Evolutionary conservation across 2,113 vertebrate species (phyloP).

Genomic region (Danionella cerebrum): DNA sequence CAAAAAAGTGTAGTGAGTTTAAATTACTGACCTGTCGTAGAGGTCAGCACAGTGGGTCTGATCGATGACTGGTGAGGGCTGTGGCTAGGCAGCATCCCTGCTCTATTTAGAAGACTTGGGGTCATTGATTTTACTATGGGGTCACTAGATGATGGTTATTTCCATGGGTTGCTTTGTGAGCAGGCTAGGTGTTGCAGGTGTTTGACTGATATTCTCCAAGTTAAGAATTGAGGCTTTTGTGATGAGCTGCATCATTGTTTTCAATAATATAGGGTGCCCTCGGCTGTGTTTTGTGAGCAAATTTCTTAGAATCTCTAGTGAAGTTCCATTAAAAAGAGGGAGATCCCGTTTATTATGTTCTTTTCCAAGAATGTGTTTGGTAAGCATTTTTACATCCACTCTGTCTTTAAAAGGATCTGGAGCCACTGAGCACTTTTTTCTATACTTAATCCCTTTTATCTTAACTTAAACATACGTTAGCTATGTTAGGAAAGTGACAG

Average conservation of each 20-base stretch:
- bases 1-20: slow-evolving; percentile 16
- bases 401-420: too few species aligned
- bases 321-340: neutral
- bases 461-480: too few species aligned
- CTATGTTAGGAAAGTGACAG: too few species aligned
- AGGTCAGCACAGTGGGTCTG: neutral
- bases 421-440: too few species aligned
- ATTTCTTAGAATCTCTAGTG: neutral
- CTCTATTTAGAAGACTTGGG: slow-evolving; percentile 6
- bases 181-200: too few species aligned
- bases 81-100: slow-evolving; percentile 5
- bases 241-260: neutral
- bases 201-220: too few species aligned
- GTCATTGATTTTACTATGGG: neutral
- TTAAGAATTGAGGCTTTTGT: slow-evolving; percentile 6
- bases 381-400: too few species aligned
- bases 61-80: slow-evolving; percentile 10
- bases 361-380: neutral
- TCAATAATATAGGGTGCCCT: neutral
- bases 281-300: neutral
- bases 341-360: neutral
- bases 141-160: neutral
- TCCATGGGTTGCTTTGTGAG: neutral
- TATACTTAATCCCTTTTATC: too few species aligned
- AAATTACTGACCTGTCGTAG: slow-evolving; percentile 2